Base-by-base conservation (phyloP, 2,888 invertebrate species). In the Rosalia funebris region DNA sequence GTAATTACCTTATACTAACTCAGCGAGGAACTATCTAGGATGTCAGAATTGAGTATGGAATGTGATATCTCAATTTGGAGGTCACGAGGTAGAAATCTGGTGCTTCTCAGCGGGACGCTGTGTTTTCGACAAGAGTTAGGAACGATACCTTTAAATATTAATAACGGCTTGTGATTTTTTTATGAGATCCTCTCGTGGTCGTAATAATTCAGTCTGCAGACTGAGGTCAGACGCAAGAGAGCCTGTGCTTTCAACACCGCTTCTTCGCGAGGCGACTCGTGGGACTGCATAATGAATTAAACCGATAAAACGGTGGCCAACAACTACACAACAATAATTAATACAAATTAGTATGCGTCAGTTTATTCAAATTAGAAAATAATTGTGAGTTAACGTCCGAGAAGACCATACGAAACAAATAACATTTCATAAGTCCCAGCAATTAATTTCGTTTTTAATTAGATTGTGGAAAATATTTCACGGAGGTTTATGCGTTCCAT, bases 281-380 rank as follows among this genome's bases (percentile, higher is more conserved):
- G 20, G 25, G 20, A 20, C 36, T 50, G 37, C 37, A 37, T 50
- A 50, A 50, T 37, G 12, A 50, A 50, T 39, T 39, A 16, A 10
- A 42, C 16, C 19, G 11, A 36, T 48, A 34, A 34, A 48, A 48
- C 5, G 17, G 34, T n/a, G 36, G 17, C 15, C 37, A 7, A 20
- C 9, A 17, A 50, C 63, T 61, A 64, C 65, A 69, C 55, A 57
- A 63, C 57, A 53, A 63, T 65, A 69, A 71, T 71, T 69, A 71
- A 71, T 65, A 71, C 68, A 71, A 71, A 71, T 71, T 71, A 69
- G 66, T 68, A 53, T 57, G 52, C 60, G 48, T 64, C 58, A 61
- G 48, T 39, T 62, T 61, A 62, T 46, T 46, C 16, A 46, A 46
- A 46, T 46, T 32, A 46, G 31, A 32, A 46, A 32, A 46, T 46